Conservation (phyloP, 1,140 invertebrate species). For the Schlechtendalia chinensis region DNA sequence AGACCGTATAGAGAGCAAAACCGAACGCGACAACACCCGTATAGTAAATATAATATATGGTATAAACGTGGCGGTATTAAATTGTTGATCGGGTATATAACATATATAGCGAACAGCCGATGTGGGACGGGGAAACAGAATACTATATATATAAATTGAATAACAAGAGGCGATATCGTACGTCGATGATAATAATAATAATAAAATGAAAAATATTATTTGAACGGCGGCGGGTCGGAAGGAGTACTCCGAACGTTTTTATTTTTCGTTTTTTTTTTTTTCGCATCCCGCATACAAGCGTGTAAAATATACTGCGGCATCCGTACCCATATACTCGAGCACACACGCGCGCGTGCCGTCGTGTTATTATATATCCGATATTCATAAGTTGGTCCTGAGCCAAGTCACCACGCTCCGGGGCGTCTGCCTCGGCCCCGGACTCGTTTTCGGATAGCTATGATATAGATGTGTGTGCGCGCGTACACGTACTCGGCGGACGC, state of each 20-base stretch:
- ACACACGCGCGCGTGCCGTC: neutral
- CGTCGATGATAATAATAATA: neutral
- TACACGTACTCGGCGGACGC: constrained; percentile 32
- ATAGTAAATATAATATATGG: neutral
- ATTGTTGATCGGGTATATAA: neutral
- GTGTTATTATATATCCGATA: constrained; percentile 38
- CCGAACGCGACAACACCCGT: too few relatives aligned
- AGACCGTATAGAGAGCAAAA: too few relatives aligned
- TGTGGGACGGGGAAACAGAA: neutral
- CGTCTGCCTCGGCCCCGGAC: neutral
- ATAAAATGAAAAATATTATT: constrained; percentile 17
- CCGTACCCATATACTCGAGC: too few relatives aligned
- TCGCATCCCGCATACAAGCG: neutral
- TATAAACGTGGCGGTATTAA: neutral
- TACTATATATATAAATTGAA: neutral
- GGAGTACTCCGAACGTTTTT: neutral
- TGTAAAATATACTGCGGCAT: neutral
- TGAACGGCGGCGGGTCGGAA: neutral
- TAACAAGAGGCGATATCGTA: constrained; percentile 18
- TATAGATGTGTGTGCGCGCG: neutral
- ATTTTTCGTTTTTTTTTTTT: neutral
- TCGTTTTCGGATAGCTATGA: neutral
- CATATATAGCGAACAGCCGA: too few relatives aligned
- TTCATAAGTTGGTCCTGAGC: constrained; percentile 41
- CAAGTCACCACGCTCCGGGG: constrained; percentile 3